phyloP scores from a whole-genome alignment of 2,113 vertebrate genomes.

The Pao palembangensis region DNA sequence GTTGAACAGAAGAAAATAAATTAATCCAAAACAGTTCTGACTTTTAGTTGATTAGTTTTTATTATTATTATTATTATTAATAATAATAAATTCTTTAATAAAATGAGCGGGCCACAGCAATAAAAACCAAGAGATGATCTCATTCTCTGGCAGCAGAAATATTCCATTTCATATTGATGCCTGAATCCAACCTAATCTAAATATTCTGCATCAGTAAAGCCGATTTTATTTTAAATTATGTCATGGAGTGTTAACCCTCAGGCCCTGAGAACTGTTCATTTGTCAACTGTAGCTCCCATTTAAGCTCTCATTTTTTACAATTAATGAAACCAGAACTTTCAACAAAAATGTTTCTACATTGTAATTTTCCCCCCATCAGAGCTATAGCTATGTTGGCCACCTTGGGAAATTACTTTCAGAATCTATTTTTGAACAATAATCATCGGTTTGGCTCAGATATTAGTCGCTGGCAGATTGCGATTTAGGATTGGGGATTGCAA shows the following conservation, averaged over 20 bases:
- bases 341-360: too few relatives aligned
- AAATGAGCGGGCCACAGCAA: neutral
- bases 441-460: neutral
- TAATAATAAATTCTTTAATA: too few relatives aligned
- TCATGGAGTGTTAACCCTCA: neutral
- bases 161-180: slow-evolving; percentile 31
- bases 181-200: slow-evolving; percentile 47
- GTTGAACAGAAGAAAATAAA: slow-evolving; percentile 64
- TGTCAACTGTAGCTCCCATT: slow-evolving; percentile 21
- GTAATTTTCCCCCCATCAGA: too few relatives aligned
- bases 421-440: neutral
- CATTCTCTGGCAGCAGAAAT: slow-evolving; percentile 29
- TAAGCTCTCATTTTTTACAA: neutral
- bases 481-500: slow-evolving; percentile 16
- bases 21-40: slow-evolving; percentile 16
- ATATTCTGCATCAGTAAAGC: slow-evolving; percentile 1
- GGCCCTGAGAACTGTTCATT: slow-evolving; percentile 1
- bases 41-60: slow-evolving; percentile 11
- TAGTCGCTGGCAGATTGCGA: neutral
- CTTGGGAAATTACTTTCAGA: neutral
- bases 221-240: neutral
- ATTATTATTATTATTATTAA: neutral
- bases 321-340: too few relatives aligned
- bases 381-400: too few relatives aligned
- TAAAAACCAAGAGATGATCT: slow-evolving; percentile 13